A percentile compares a stretch with the other conserved stretches of the same genome.
These are phyloP conservation scores for Grallaria varia DNA, from an alignment of 2,113 vertebrate genomes.

Conservation along the genomic window DNA sequence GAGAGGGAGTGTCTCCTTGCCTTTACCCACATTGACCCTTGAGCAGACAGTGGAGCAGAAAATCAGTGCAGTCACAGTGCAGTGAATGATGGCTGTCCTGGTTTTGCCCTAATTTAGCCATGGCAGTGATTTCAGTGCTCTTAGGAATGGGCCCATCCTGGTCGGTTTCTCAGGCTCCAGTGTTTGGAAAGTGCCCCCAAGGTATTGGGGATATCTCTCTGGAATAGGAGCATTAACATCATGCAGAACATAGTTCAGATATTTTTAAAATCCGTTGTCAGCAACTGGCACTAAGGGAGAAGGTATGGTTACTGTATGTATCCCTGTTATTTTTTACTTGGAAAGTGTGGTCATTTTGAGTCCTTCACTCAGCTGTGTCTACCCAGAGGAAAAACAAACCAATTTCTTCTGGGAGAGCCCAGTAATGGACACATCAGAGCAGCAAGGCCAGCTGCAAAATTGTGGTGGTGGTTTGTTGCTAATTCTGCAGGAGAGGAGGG, in stretches of 20 bases:
- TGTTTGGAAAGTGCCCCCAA: neutral
- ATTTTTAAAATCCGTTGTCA: neutral
- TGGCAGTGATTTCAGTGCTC: neutral
- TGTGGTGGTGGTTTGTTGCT: slow-evolving; percentile 1
- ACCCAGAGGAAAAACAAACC: slow-evolving; percentile 27
- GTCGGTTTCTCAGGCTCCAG: neutral
- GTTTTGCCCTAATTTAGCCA: neutral
- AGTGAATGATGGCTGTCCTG: neutral
- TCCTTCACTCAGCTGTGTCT: slow-evolving; percentile 1
- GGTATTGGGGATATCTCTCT: neutral
- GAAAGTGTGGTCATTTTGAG: slow-evolving; percentile 12
- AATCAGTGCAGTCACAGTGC: neutral
- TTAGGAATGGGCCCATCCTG: neutral
- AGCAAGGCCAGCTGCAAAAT: slow-evolving; percentile 23
- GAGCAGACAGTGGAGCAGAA: neutral
- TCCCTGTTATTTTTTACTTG: slow-evolving; percentile 14
- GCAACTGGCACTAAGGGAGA: neutral
- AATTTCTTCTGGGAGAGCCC: neutral
- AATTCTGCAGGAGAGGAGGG: neutral
- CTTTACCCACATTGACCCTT: neutral
- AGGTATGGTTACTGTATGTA: neutral
- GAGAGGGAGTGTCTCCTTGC: neutral
- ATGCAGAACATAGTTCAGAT: neutral
- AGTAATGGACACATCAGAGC: neutral
- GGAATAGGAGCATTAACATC: neutral